A percentile compares a stretch with the other conserved stretches of the same genome.
Conservation (phyloP, 2,797 vertebrate species). For the Hypotaenidia philippensis region DNA sequence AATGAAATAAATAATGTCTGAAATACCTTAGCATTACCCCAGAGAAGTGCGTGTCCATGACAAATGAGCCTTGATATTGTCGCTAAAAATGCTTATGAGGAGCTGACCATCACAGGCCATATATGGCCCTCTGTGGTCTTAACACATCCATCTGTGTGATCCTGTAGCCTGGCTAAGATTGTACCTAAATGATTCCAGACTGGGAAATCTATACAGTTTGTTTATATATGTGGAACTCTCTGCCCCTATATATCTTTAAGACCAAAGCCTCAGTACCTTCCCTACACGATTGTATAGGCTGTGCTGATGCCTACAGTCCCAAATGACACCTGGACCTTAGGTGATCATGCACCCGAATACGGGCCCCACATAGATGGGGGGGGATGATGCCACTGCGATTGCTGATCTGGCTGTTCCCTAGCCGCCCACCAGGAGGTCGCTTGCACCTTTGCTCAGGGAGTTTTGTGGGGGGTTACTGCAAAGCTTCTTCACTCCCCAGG, state of each 20-base stretch:
- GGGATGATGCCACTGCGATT: background rate
- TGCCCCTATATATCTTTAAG: background rate
- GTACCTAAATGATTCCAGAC: background rate
- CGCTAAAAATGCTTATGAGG: background rate
- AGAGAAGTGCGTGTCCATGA: background rate
- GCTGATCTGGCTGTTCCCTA: background rate
- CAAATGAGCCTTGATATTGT: background rate
- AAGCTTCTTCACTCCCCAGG: background rate
- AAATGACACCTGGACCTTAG: background rate
- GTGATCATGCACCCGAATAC: rapidly evolving
- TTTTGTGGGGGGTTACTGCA: background rate
- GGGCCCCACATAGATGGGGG: background rate
- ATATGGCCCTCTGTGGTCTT: background rate
- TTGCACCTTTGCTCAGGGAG: background rate
- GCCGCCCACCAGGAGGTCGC: constrained; percentile 16
- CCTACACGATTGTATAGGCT: background rate
- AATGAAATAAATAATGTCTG: rapidly evolving
- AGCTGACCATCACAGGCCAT: background rate
- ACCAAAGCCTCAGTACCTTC: rapidly evolving
- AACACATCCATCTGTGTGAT: background rate
- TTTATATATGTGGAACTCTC: background rate
- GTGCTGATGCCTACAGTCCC: background rate
- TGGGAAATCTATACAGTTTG: background rate
- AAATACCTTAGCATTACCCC: background rate
- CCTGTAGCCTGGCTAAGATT: background rate